These are phyloP conservation scores for Siniperca chuatsi DNA, from an alignment of 2,113 vertebrate species.

Conservation along the genomic window DNA sequence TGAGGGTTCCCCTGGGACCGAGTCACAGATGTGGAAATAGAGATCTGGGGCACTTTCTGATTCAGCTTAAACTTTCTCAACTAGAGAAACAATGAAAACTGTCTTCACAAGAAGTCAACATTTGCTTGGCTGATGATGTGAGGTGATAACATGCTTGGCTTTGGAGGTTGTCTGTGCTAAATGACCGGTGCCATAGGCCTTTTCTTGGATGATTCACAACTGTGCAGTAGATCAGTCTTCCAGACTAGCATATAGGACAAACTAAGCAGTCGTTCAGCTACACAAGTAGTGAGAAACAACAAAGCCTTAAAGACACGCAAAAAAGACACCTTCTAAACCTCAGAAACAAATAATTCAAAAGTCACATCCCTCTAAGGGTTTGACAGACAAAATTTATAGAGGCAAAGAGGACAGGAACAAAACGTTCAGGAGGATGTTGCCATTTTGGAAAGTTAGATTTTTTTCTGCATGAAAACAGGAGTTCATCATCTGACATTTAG, in stretches of 20 bases:
- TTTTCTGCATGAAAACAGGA: neutral
- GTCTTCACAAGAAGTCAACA: neutral
- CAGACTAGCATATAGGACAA: neutral
- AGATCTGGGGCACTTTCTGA: conserved; percentile 51
- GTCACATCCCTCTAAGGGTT: neutral
- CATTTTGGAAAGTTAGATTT: neutral
- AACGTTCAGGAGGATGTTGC: neutral
- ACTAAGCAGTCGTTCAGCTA: neutral
- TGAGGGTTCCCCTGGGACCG: conserved; percentile 35
- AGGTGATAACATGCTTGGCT: neutral
- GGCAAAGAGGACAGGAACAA: neutral
- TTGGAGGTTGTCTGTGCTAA: neutral
- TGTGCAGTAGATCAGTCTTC: neutral
- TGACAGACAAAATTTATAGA: neutral
- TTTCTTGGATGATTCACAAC: neutral
- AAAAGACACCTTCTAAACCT: neutral
- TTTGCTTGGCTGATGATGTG: neutral
- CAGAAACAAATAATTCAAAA: neutral
- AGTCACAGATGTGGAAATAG: conserved; percentile 57
- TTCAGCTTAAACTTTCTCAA: conserved; percentile 8
- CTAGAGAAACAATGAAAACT: conserved; percentile 7
- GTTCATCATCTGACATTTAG: conserved; percentile 5
- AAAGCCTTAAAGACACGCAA: neutral
- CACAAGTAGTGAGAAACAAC: neutral
- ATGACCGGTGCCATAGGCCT: neutral